phyloP scores from a whole-genome alignment of 2,113 vertebrate species.

The Daubentonia madagascariensis region DNA sequence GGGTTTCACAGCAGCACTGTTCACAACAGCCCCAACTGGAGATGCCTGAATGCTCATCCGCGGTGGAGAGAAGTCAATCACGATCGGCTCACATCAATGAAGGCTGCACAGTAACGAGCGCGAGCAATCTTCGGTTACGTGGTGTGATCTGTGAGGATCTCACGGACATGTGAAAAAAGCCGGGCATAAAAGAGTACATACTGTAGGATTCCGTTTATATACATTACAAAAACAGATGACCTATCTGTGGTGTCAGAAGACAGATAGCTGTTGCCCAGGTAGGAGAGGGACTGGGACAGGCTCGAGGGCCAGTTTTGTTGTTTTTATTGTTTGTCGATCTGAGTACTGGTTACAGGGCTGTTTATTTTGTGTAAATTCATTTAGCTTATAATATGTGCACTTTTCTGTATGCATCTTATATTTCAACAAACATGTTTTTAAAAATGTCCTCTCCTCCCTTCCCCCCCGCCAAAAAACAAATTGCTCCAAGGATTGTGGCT shows the following conservation, averaged over 20 bases:
- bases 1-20: rapidly evolving
- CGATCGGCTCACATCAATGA: neutral
- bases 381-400: neutral
- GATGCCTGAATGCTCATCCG: neutral
- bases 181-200: neutral
- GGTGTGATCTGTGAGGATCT: neutral
- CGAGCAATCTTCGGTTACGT: rapidly evolving
- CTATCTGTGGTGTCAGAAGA: neutral
- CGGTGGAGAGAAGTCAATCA: rapidly evolving
- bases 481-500: neutral
- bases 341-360: neutral
- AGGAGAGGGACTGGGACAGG: rapidly evolving
- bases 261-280: neutral
- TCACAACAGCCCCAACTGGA: rapidly evolving
- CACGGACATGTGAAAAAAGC: neutral
- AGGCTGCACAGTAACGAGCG: rapidly evolving
- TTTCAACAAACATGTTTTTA: neutral
- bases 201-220: neutral
- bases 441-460: neutral
- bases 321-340: neutral
- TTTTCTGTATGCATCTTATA: neutral
- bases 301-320: rapidly evolving
- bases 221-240: neutral
- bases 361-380: neutral
- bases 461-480: rapidly evolving